phyloP scores from a whole-genome alignment of 1,140 invertebrate species.

The Cyphomyrmex costatus region DNA sequence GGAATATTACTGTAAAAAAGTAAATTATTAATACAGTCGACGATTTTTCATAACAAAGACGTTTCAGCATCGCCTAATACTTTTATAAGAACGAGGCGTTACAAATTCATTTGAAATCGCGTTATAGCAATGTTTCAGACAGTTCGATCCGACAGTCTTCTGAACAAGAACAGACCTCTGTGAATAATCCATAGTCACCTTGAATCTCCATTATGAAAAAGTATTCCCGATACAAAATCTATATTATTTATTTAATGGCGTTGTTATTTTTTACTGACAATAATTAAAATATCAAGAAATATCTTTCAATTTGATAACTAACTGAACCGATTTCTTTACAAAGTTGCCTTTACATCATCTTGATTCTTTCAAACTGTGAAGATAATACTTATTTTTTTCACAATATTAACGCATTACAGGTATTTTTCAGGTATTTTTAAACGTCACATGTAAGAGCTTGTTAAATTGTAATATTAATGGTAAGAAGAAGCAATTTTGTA shows the following conservation, averaged over 20 bases:
- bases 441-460: not conserved
- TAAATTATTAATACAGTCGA: slow-evolving; percentile 10
- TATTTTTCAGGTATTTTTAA: not conserved
- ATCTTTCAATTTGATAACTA: not conserved
- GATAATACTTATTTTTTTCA: not conserved
- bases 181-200: slow-evolving; percentile 58
- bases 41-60: not conserved
- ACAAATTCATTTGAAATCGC: not conserved
- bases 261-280: slow-evolving; percentile 5
- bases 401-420: not conserved
- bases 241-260: slow-evolving; percentile 22
- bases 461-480: not conserved
- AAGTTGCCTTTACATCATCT: not conserved
- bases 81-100: too few relatives aligned
- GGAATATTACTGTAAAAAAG: not conserved
- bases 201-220: slow-evolving; percentile 20
- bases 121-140: slow-evolving; percentile 50
- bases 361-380: not conserved
- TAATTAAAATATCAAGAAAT: slow-evolving; percentile 19
- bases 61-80: too few relatives aligned
- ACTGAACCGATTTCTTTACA: not conserved
- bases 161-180: not conserved
- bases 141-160: slow-evolving; percentile 42
- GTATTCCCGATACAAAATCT: not conserved
- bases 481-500: not conserved